Base-by-base conservation (phyloP, 2,888 invertebrate genomes). In the Phengaris arion region DNA sequence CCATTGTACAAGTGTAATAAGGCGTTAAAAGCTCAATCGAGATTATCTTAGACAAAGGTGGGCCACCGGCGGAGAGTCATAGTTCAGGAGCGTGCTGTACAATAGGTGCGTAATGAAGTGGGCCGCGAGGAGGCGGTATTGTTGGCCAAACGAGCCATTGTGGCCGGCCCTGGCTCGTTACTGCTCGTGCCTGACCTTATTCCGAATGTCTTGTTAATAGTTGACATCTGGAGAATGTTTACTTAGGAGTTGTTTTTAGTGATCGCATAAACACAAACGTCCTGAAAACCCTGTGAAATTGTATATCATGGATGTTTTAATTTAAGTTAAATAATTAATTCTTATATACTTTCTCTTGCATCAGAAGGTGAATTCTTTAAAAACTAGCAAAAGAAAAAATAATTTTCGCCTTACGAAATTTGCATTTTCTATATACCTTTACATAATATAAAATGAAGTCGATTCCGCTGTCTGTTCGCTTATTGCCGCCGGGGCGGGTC, bases 41-140 rank as follows among this genome's bases (percentile, higher is more conserved):
- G 80, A 82, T 81, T 82, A 72, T 54, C 72, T 72, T 52, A 52
- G 72, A 72, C 83, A 85, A 83, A 85, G 85, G 83, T 81, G 86
- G 87, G 83, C 87, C 89, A 84, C 85, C 86, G 83, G 83, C 82
- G 89, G 82, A 83, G 85, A 89, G 89, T 88, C 88, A 84, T 84
- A 83, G 85, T 79, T 81, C 81, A 83, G 82, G 82, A 79, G 80
- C 79, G 79, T 81, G 85, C 86, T 80, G 85, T 83, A 94, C 93
- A 94, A 94, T 93, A 90, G 86, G 82, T 89, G 93, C 93, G 93
- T 93, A 94, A 94, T 94, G 93, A 94, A 93, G 93, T 93, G 90
- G 89, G 89, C 89, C 85, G 86, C 85, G 89, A 89, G 91, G 90
- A 89, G 91, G 91, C 90, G 91, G 90, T 86, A 88, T 92, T 92